Conservation (phyloP, 2,888 invertebrate species). For the Hoplodrina ambigua region DNA sequence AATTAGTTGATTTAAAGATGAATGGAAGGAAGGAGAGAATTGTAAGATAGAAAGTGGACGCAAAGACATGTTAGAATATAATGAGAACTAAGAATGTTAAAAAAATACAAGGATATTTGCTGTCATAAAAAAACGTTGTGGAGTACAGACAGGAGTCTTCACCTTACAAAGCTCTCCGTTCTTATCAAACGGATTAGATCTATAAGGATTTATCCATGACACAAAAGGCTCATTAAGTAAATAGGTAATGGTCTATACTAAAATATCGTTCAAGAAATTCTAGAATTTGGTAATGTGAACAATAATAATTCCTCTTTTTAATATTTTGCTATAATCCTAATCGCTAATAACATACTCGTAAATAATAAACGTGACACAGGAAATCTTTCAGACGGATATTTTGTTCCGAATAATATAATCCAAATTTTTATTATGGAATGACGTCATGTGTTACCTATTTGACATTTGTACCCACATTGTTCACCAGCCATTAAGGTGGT, state of each 20-base stretch:
- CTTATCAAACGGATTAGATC: too few relatives aligned
- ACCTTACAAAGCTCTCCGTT: too few relatives aligned
- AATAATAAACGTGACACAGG: constrained; percentile 40
- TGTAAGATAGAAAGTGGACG: background rate
- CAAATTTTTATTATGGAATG: constrained; percentile 5
- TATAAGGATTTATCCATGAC: background rate
- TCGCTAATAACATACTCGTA: background rate
- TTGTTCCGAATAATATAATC: constrained; percentile 21
- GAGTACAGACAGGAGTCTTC: too few relatives aligned
- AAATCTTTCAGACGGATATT: constrained; percentile 36
- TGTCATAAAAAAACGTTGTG: too few relatives aligned
- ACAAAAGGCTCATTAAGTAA: background rate
- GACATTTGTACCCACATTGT: constrained; percentile 25
- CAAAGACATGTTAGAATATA: background rate
- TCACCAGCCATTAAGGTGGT: constrained; percentile 8
- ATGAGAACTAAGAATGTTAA: background rate
- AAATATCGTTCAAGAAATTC: background rate
- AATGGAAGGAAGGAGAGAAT: background rate
- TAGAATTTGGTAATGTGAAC: background rate
- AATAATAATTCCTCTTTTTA: background rate
- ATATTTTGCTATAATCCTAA: background rate
- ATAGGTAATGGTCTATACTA: background rate
- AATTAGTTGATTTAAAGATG: constrained; percentile 11
- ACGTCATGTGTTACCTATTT: constrained; percentile 29
- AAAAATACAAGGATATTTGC: background rate